phyloP scores from a whole-genome alignment of 2,888 invertebrate genomes.

The Emmelina monodactyla region DNA sequence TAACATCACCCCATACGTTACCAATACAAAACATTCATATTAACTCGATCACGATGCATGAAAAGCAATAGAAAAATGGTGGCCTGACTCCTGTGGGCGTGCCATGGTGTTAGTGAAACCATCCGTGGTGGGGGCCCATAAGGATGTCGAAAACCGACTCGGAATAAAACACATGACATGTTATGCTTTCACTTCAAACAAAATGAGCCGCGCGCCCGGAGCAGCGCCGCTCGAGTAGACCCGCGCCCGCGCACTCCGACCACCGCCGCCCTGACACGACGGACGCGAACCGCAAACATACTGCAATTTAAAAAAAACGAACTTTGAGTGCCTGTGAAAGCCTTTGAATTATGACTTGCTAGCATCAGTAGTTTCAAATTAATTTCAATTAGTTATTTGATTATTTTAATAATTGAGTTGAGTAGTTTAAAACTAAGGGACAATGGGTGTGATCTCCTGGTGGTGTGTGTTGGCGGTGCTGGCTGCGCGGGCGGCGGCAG shows the following conservation, averaged over 20 bases:
- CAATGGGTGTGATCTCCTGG: neutral
- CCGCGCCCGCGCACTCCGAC: slow-evolving; percentile 34
- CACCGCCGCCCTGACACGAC: slow-evolving; percentile 37
- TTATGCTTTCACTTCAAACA: slow-evolving; percentile 58
- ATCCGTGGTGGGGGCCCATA: slow-evolving; percentile 32
- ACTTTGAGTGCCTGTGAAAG: too few relatives aligned
- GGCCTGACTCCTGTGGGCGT: slow-evolving; percentile 11
- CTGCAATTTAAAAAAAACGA: too few relatives aligned
- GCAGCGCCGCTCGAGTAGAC: slow-evolving; percentile 29
- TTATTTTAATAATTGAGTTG: too few relatives aligned
- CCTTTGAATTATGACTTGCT: slow-evolving; percentile 1
- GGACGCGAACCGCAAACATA: slow-evolving; percentile 23
- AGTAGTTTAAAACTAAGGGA: too few relatives aligned
- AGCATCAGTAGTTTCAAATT: neutral
- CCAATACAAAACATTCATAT: too few relatives aligned
- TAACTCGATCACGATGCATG: slow-evolving; percentile 9
- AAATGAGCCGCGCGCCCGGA: slow-evolving; percentile 41
- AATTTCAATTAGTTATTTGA: too few relatives aligned
- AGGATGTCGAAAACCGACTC: slow-evolving; percentile 57
- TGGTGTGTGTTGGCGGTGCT: too few relatives aligned
- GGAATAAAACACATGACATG: slow-evolving; percentile 53
- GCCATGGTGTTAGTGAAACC: slow-evolving; percentile 28
- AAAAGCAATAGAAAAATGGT: slow-evolving; percentile 6
- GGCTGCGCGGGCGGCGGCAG: too few relatives aligned
- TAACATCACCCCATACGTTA: too few relatives aligned